phyloP scores from a whole-genome alignment of 2,113 vertebrate species.

The Amphilophus citrinellus region DNA sequence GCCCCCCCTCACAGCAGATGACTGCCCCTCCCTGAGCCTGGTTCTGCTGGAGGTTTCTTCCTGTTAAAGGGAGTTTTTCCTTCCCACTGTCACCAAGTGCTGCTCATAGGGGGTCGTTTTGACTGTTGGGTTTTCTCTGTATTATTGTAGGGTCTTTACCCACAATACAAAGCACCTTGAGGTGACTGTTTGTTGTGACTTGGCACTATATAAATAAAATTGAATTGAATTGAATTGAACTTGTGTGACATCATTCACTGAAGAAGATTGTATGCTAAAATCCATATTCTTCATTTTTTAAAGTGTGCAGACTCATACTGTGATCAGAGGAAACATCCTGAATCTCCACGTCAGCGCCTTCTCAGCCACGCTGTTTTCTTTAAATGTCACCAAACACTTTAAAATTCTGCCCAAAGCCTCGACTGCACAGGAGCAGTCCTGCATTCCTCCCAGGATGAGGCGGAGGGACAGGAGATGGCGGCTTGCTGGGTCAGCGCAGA shows the following conservation, averaged over 20 bases:
- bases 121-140: no score
- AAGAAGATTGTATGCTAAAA: background rate
- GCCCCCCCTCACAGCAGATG: no score
- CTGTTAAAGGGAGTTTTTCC: no score
- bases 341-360: background rate
- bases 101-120: no score
- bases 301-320: background rate
- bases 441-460: background rate
- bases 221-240: no score
- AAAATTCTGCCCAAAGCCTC: background rate
- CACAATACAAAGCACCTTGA: no score
- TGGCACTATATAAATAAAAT: no score
- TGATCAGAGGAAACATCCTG: background rate
- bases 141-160: no score
- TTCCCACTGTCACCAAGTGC: no score
- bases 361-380: background rate
- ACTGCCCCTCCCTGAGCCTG: no score
- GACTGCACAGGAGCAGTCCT: background rate
- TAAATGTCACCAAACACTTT: slow-evolving; percentile 24
- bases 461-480: background rate
- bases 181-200: no score
- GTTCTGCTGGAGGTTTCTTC: no score
- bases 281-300: background rate
- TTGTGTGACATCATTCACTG: background rate
- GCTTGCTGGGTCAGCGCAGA: background rate